These are phyloP conservation scores for Lagocephalus sceleratus DNA, from an alignment of 2,797 vertebrate species.

Conservation along the genomic window DNA sequence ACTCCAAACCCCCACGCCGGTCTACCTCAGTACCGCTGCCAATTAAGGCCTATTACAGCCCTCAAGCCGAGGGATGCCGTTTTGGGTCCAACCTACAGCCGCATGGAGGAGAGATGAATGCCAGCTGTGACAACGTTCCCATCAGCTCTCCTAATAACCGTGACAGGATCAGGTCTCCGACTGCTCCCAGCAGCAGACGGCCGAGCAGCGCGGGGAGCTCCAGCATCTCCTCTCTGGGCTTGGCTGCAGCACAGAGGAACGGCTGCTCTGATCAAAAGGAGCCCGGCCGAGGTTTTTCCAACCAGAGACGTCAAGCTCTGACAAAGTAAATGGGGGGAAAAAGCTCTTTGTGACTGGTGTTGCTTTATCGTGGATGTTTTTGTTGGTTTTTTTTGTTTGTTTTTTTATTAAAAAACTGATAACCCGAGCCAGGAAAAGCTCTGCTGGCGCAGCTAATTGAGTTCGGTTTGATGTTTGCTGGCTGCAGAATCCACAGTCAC, in stretches of 20 bases:
- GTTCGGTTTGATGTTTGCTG: constrained; percentile 7
- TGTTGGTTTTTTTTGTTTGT: constrained; percentile 17
- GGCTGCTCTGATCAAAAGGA: constrained; percentile 53
- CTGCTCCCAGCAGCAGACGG: constrained; percentile 37
- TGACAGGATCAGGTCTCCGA: constrained; percentile 41
- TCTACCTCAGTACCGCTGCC: constrained; percentile 34
- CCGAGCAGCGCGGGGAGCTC: constrained; percentile 12
- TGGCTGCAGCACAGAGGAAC: constrained; percentile 48
- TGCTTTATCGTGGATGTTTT: too few relatives aligned
- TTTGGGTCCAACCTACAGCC: constrained; percentile 35
- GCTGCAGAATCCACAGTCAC: constrained; percentile 1
- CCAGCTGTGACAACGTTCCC: constrained; percentile 62
- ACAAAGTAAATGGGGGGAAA: constrained; percentile 21
- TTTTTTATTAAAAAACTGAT: constrained; percentile 10
- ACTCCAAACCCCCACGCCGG: constrained; percentile 31
- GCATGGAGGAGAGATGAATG: constrained; percentile 38
- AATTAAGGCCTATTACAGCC: constrained; percentile 51
- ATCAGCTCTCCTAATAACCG: constrained; percentile 45
- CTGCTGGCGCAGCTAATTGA: neutral
- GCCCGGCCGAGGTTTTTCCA: constrained; percentile 28
- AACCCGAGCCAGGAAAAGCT: constrained; percentile 4
- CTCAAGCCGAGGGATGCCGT: constrained; percentile 38
- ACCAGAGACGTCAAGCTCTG: constrained; percentile 51
- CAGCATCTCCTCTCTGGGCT: constrained; percentile 30
- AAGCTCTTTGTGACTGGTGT: constrained; percentile 4